Conservation (phyloP, 2,797 vertebrate species). For the Pangasius djambal region DNA sequence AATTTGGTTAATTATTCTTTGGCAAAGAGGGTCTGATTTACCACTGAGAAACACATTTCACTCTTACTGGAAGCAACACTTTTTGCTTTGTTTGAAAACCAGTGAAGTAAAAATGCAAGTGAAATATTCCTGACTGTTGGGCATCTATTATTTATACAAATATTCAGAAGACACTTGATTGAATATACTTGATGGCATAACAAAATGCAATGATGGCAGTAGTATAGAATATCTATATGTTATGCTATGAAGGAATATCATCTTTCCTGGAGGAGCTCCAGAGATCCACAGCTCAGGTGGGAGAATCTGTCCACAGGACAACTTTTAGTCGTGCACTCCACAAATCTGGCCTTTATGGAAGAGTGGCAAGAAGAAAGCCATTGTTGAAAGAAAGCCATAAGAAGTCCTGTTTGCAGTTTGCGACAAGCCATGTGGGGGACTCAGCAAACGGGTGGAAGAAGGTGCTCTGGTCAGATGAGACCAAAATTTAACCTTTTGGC, state of each 20-base stretch:
- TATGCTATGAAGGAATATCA: neutral
- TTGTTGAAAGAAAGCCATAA: too few species aligned
- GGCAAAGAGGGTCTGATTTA: neutral
- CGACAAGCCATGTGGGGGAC: too few species aligned
- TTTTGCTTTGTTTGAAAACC: neutral
- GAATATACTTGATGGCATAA: neutral
- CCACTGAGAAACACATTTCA: neutral
- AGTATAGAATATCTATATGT: neutral
- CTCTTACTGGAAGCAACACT: neutral
- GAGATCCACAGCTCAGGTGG: too few species aligned
- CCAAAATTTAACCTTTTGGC: too few species aligned
- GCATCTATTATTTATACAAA: neutral
- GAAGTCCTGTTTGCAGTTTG: too few species aligned
- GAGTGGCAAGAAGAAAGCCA: too few species aligned
- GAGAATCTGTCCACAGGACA: too few species aligned
- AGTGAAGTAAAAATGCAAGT: neutral
- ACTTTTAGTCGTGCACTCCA: too few species aligned
- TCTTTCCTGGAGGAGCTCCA: too few species aligned
- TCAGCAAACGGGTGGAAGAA: neutral
- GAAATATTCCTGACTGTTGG: neutral
- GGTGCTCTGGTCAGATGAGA: too few species aligned
- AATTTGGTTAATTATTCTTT: slow-evolving; percentile 7
- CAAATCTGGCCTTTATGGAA: too few species aligned
- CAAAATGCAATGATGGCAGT: neutral
- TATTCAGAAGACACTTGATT: neutral